Evolutionary conservation across 2,797 vertebrate species (phyloP).

Genomic region (Mormyrus proboscirostris): DNA sequence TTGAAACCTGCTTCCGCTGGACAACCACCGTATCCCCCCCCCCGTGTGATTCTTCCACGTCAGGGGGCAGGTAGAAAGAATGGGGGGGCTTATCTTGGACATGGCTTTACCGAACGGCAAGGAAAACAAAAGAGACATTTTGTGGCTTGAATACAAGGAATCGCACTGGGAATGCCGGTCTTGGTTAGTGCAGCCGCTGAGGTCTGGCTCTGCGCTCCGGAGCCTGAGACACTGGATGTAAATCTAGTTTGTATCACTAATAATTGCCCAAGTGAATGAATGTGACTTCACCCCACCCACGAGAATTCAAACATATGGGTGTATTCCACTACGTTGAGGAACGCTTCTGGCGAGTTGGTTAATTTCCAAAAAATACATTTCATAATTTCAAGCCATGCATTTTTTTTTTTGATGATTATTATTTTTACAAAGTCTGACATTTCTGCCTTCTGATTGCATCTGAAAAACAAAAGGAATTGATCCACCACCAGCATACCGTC

Average conservation of each 20-base stretch:
- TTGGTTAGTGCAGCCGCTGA: background rate
- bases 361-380: background rate
- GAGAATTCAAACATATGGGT: background rate
- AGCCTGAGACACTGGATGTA: background rate
- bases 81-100: background rate
- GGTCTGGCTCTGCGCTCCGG: background rate
- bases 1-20: background rate
- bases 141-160: background rate
- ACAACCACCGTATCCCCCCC: background rate
- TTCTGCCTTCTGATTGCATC: background rate
- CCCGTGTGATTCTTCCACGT: background rate
- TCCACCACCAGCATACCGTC: background rate
- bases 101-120: background rate
- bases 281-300: background rate
- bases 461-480: background rate
- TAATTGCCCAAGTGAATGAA: background rate
- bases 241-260: background rate
- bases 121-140: background rate
- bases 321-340: background rate
- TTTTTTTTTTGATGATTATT: no score
- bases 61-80: background rate
- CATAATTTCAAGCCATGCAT: background rate
- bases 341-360: background rate
- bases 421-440: background rate
- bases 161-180: background rate